Evolutionary conservation across 1,140 invertebrate species (phyloP).

Genomic region (Drosophila simulans): DNA sequence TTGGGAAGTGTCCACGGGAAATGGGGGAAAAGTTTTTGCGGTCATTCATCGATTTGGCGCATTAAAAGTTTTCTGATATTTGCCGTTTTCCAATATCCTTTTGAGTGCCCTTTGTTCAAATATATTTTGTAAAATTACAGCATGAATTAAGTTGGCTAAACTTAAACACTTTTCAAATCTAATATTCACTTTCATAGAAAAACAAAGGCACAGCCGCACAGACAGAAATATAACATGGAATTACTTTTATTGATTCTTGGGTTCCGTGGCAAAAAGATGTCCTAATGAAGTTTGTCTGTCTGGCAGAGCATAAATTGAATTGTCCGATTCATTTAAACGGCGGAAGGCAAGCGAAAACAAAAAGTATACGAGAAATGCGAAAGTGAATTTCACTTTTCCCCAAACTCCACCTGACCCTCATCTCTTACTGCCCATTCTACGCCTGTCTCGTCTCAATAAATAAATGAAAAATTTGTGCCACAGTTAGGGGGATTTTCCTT

Average conservation of each 20-base stretch:
- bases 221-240: conserved; percentile 11
- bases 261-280: neutral
- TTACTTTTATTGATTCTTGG: conserved; percentile 35
- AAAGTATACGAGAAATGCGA: conserved; percentile 38
- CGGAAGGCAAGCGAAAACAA: conserved; percentile 51
- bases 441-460: conserved; percentile 73
- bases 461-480: conserved; percentile 81
- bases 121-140: conserved; percentile 11
- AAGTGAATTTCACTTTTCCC: conserved; percentile 60
- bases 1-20: conserved; percentile 67
- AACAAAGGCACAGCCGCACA: neutral
- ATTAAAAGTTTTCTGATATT: conserved; percentile 80
- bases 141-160: conserved; percentile 1
- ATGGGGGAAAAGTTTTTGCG: conserved; percentile 55
- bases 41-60: conserved; percentile 79
- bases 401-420: conserved; percentile 23
- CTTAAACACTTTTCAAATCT: conserved; percentile 4
- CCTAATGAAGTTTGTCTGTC: conserved; percentile 74
- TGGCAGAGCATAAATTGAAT: conserved; percentile 73
- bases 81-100: conserved; percentile 59
- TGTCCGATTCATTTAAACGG: conserved; percentile 77
- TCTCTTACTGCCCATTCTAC: conserved; percentile 15
- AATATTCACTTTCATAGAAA: neutral
- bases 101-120: neutral
- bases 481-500: conserved; percentile 69